Percentiles rank a stretch among this genome's conserved stretches.
These are phyloP conservation scores for Pristionchus entomophagus DNA, from an alignment of 2,888 invertebrate genomes.

Conservation along the genomic window DNA sequence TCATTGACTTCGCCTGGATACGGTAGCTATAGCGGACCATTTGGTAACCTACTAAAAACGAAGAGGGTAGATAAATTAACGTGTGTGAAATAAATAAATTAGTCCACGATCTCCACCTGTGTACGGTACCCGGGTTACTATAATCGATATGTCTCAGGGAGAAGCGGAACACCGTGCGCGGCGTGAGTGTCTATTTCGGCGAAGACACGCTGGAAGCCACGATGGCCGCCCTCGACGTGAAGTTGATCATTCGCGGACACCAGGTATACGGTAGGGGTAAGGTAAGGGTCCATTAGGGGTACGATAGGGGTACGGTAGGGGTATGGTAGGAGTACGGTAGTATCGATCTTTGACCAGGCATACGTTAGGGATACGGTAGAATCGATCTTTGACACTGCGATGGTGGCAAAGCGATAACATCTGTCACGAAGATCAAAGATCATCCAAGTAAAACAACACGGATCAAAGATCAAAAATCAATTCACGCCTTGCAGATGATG, in stretches of 20 bases:
- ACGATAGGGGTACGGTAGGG: neutral
- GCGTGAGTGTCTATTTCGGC: constrained; percentile 17
- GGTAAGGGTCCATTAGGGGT: neutral
- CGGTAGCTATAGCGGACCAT: no score
- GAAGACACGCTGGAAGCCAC: neutral
- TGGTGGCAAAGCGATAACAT: no score
- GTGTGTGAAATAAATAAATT: no score
- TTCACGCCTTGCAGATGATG: neutral
- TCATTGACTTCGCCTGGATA: no score
- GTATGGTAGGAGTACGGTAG: neutral
- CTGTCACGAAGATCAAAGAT: no score
- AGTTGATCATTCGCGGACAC: constrained; percentile 4
- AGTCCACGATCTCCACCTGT: no score
- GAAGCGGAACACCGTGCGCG: neutral
- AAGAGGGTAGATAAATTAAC: no score
- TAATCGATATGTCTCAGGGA: constrained; percentile 1
- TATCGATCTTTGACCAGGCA: neutral
- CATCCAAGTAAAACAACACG: no score
- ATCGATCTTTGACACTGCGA: no score
- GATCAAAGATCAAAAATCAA: constrained; percentile 1
- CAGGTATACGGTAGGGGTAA: neutral
- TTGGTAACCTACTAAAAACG: no score
- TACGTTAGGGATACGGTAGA: neutral
- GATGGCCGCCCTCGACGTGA: neutral
- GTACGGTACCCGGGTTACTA: neutral